phyloP scores from a whole-genome alignment of 1,140 invertebrate genomes.

The Caenorhabditis briggsae region DNA sequence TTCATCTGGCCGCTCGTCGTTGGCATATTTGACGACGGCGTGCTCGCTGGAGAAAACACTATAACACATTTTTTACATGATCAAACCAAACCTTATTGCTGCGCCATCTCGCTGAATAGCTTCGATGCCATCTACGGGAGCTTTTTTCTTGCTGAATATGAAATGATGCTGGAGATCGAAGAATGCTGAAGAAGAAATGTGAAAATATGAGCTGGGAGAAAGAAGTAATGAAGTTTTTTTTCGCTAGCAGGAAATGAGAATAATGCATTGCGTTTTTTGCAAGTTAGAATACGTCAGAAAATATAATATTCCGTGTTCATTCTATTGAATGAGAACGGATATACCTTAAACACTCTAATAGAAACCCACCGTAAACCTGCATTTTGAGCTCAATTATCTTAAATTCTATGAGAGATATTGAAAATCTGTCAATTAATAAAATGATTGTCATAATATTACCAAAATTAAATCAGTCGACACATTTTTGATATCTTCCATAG shows the following conservation, averaged over 20 bases:
- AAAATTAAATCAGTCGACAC: too few relatives aligned
- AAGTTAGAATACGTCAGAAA: too few relatives aligned
- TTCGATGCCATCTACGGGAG: constrained; percentile 37
- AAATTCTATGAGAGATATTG: too few relatives aligned
- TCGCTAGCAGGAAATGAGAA: not conserved
- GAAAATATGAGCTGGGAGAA: not conserved
- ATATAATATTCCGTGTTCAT: too few relatives aligned
- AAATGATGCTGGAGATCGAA: constrained; percentile 54
- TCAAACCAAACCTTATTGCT: constrained; percentile 37
- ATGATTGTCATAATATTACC: too few relatives aligned
- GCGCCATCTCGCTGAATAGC: constrained; percentile 48
- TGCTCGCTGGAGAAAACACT: constrained; percentile 14
- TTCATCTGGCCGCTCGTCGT: constrained; percentile 22
- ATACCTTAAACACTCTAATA: too few relatives aligned
- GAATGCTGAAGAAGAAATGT: constrained; percentile 13
- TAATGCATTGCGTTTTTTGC: not conserved
- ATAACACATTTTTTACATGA: constrained; percentile 19
- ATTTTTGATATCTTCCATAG: too few relatives aligned
- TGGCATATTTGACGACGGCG: constrained; percentile 33
- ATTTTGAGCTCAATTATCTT: too few relatives aligned
- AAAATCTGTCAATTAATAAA: too few relatives aligned
- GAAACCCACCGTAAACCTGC: too few relatives aligned
- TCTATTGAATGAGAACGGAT: too few relatives aligned
- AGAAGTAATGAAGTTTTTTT: not conserved
- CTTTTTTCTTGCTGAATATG: constrained; percentile 50